Evolutionary conservation across 2,113 vertebrate species (phyloP).

Genomic region (Oreochromis aureus): DNA sequence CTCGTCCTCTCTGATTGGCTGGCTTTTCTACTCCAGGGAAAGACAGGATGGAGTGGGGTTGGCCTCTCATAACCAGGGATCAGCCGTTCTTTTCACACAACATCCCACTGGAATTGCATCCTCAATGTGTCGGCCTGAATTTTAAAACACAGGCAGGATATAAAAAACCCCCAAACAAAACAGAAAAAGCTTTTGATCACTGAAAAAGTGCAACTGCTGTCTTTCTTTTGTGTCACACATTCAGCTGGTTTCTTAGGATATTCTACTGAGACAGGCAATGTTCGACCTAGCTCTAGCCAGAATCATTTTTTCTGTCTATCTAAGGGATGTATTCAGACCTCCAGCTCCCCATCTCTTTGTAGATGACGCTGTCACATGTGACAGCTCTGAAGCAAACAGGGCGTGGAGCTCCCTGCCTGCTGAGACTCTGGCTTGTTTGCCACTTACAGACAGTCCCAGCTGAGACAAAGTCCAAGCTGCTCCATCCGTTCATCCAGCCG

Average conservation of each 20-base stretch:
- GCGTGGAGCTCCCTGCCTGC: slow-evolving; percentile 36
- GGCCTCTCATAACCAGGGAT: slow-evolving; percentile 41
- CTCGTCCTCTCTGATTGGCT: slow-evolving; percentile 52
- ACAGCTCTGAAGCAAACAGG: slow-evolving; percentile 47
- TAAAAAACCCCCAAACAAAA: fast-evolving
- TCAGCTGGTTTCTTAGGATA: background rate
- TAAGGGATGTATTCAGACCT: background rate
- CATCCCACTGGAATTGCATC: slow-evolving; percentile 14
- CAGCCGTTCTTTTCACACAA: slow-evolving; percentile 35
- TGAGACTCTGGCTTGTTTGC: slow-evolving; percentile 4
- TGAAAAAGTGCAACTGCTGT: background rate
- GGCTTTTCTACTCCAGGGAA: slow-evolving; percentile 30
- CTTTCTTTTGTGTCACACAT: background rate
- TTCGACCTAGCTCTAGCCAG: background rate
- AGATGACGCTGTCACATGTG: slow-evolving; percentile 41
- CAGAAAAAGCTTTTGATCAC: background rate
- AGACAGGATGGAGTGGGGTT: slow-evolving; percentile 11
- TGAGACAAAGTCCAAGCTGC: slow-evolving; percentile 4
- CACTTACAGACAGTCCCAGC: slow-evolving; percentile 5
- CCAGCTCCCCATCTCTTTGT: background rate
- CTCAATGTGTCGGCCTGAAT: background rate
- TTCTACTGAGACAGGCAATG: background rate
- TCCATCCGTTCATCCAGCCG: slow-evolving; percentile 4
- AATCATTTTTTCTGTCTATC: background rate
- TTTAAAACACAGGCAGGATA: background rate